Percentiles rank a stretch among this genome's conserved stretches.
These are phyloP conservation scores for Neoaliturus tenellus DNA, from an alignment of 2,888 invertebrate species.

Conservation along the genomic window DNA sequence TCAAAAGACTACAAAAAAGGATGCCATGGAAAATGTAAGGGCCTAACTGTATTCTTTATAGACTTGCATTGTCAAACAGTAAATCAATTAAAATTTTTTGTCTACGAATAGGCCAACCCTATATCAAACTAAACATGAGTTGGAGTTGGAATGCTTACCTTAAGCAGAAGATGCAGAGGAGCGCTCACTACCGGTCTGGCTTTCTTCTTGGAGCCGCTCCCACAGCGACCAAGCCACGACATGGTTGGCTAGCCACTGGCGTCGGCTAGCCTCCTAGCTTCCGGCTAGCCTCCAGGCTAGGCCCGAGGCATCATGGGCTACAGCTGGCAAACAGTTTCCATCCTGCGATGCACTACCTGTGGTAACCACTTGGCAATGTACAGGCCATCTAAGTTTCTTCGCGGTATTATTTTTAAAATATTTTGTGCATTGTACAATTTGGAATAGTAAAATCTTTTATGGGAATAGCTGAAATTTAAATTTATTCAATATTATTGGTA, in stretches of 20 bases:
- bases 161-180: slow-evolving; percentile 64
- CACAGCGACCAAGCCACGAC: slow-evolving; percentile 66
- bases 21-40: too few species aligned
- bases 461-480: too few species aligned
- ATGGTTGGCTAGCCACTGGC: slow-evolving; percentile 55
- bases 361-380: neutral
- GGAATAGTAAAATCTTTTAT: too few species aligned
- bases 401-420: too few species aligned
- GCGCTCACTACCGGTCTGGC: slow-evolving; percentile 64
- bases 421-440: too few species aligned
- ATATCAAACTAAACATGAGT: neutral
- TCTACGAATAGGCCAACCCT: too few species aligned
- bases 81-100: too few species aligned
- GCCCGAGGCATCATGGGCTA: neutral
- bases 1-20: too few species aligned
- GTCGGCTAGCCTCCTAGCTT: neutral
- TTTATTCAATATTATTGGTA: too few species aligned
- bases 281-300: neutral
- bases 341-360: neutral
- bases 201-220: slow-evolving; percentile 61
- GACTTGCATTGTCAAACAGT: too few species aligned
- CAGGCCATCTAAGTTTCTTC: slow-evolving; percentile 39
- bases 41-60: too few species aligned
- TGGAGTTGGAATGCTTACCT: slow-evolving; percentile 60
- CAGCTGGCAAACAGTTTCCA: neutral